A percentile compares a stretch with the other conserved stretches of the same genome.
Evolutionary conservation across 2,113 vertebrate species (phyloP).

Genomic region (Collichthys lucidus): DNA sequence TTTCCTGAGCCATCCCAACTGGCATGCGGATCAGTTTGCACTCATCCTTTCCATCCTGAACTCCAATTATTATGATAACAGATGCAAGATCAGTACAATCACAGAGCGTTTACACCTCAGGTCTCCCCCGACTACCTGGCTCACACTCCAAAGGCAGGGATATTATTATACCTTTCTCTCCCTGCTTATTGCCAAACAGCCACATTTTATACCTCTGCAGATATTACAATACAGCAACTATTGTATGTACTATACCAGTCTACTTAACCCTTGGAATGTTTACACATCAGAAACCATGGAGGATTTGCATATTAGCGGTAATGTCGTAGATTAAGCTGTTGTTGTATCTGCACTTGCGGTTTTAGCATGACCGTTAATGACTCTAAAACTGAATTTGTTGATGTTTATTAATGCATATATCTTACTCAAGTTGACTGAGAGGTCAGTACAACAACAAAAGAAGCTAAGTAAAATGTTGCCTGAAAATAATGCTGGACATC

Average conservation of each 20-base stretch:
- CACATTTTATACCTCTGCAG: conserved; percentile 67
- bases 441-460: conserved; percentile 31
- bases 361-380: conserved; percentile 29
- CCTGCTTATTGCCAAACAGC: conserved; percentile 66
- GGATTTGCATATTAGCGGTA: conserved; percentile 37
- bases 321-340: conserved; percentile 32
- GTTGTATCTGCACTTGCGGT: conserved; percentile 35
- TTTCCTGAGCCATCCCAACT: conserved; percentile 31
- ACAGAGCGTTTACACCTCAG: conserved; percentile 77
- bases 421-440: conserved; percentile 40
- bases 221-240: conserved; percentile 43
- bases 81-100: conserved; percentile 79
- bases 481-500: conserved; percentile 65
- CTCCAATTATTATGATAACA: conserved; percentile 20
- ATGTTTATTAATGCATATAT: conserved; percentile 33
- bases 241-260: conserved; percentile 43
- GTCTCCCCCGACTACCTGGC: conserved; percentile 67
- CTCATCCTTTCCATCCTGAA: conserved; percentile 31
- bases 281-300: conserved; percentile 65
- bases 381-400: background rate
- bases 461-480: conserved; percentile 46
- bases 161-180: conserved; percentile 39
- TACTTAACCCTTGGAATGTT: conserved; percentile 70
- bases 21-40: conserved; percentile 36
- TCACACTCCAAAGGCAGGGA: conserved; percentile 72